These are phyloP conservation scores for Sebastes iracundus DNA, from an alignment of 2,797 vertebrate genomes.

Conservation along the genomic window DNA sequence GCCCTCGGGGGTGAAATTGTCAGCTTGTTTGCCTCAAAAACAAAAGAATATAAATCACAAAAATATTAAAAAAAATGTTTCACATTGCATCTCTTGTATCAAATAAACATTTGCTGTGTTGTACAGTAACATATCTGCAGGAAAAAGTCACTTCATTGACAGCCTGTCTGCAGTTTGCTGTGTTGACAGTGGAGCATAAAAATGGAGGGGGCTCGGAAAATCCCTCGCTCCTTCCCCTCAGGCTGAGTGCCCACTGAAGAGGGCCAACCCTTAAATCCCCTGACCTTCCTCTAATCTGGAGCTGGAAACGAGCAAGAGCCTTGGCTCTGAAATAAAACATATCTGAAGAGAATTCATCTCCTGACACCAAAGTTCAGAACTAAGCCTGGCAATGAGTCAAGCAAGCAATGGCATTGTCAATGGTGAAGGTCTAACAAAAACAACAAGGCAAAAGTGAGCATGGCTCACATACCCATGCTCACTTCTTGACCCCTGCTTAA, in stretches of 20 bases:
- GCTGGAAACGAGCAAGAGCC: neutral
- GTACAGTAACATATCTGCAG: neutral
- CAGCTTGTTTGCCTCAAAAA: neutral
- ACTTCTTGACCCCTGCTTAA: too few relatives aligned
- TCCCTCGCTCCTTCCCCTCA: conserved; percentile 15
- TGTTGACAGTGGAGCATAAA: neutral
- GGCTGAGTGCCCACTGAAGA: conserved; percentile 27
- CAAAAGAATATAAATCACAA: neutral
- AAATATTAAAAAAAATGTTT: neutral
- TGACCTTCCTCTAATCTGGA: conserved; percentile 22
- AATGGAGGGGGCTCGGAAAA: conserved; percentile 1
- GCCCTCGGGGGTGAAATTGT: neutral
- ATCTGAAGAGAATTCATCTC: neutral
- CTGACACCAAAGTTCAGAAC: neutral
- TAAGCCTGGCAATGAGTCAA: neutral
- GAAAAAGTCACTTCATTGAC: neutral
- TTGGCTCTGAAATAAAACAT: neutral
- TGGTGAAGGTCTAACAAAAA: neutral
- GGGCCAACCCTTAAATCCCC: conserved; percentile 10
- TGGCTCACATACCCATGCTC: too few relatives aligned
- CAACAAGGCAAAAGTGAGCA: too few relatives aligned
- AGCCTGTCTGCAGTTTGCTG: neutral
- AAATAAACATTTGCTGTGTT: neutral
- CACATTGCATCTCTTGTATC: neutral
- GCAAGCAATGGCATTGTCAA: neutral